These are phyloP conservation scores for Dynastes tityus DNA, from an alignment of 2,888 invertebrate species.

Conservation along the genomic window DNA sequence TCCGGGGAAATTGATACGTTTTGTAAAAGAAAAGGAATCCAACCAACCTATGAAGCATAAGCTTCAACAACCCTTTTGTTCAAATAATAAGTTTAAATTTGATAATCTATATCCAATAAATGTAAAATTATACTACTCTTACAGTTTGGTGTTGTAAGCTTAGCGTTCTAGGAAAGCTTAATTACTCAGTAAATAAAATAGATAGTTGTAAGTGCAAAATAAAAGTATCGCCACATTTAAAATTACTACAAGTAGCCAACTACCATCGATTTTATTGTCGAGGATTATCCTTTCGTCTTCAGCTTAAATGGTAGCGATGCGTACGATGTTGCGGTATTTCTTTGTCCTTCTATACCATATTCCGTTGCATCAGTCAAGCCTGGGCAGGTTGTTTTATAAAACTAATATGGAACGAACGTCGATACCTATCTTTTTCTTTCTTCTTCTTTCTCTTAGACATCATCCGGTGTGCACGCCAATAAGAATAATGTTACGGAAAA, in stretches of 20 bases:
- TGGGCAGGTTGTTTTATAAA: slow-evolving; percentile 7
- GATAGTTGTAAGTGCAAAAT: too few species aligned
- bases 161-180: too few species aligned
- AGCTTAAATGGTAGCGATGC: background rate
- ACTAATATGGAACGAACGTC: slow-evolving; percentile 13
- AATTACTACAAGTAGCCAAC: background rate
- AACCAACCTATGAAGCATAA: too few species aligned
- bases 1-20: too few species aligned
- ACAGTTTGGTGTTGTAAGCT: too few species aligned
- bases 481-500: slow-evolving; percentile 14
- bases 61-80: too few species aligned
- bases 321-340: slow-evolving; percentile 6
- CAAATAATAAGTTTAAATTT: too few species aligned
- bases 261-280: background rate
- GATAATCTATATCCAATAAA: too few species aligned
- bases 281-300: background rate
- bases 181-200: too few species aligned
- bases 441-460: slow-evolving; percentile 5
- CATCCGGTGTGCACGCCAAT: background rate
- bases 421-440: slow-evolving; percentile 3
- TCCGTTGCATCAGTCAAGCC: slow-evolving; percentile 10
- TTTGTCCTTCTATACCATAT: background rate
- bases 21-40: too few species aligned
- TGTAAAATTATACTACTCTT: too few species aligned
- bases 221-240: too few species aligned